Evolutionary conservation across 1,140 invertebrate genomes (phyloP), one percentile per base, ranked within the genome.

Genomic region (Lepidurus packardi): DNA sequence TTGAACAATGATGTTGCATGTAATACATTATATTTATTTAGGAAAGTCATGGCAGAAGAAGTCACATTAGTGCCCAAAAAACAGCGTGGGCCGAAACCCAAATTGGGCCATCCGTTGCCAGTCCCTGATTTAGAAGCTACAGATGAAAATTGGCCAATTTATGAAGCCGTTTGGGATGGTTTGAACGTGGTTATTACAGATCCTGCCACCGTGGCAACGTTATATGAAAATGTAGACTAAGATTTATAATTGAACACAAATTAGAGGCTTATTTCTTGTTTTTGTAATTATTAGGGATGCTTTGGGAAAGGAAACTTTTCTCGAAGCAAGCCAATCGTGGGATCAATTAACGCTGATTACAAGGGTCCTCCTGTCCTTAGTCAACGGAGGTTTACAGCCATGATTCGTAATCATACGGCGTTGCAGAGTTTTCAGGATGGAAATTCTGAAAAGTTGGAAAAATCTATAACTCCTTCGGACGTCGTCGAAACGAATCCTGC

Each of bases 121-220:
- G 13, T 65, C 4, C 21, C 53, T 16, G 16, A 9, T 9, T 16
- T 65, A 65, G 53, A 65, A 16, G 16, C 2, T 34, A 4, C 2
- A 13, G 53, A 65, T 65, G 53, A 13, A 21, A 65, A 16, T n/a
- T 65, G 53, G 53, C 53, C 53, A n/a, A 65, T 65, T 65, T 65
- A 65, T 21, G n/a, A 65, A 65, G 53, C 53, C 53, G 0, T 16
- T 13, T 65, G 53, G 53, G 53, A 65, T 65, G 53, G 53, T 65
- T 65, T 65, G 16, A 9, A 65, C 21, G 21, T 65, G 16, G 0
- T 21, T 7, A 16, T 65, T 21, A 9, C 16, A 21, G 53, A 65
- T 65, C 53, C 53, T 13, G 53, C 13, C 53, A n/a, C 53, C 53
- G 21, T 65, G 21, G 53, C 53, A 65, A 8, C 53, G 21, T 65